phyloP scores from a whole-genome alignment of 2,113 vertebrate genomes.

The Mus spicilegus region DNA sequence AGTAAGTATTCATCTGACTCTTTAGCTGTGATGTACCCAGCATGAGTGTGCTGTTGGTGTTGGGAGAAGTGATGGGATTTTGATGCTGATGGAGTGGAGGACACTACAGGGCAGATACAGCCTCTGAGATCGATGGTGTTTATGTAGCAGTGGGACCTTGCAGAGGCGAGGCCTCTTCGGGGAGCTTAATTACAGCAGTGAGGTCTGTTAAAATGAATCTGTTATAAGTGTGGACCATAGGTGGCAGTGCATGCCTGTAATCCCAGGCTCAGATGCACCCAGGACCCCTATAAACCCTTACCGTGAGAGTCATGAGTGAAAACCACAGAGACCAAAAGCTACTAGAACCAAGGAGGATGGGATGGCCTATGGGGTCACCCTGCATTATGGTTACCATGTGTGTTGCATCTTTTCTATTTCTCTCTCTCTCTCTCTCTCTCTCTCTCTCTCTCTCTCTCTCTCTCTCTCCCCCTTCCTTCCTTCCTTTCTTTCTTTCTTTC shows the following conservation, averaged over 20 bases:
- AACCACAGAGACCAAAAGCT: background rate
- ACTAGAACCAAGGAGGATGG: background rate
- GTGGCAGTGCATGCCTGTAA: background rate
- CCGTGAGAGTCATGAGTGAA: background rate
- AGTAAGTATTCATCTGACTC: slow-evolving; percentile 86
- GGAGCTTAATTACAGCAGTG: background rate
- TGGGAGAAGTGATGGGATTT: slow-evolving; percentile 5
- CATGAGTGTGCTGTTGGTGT: background rate
- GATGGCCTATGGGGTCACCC: background rate
- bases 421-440: too few species aligned
- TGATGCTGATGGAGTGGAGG: background rate
- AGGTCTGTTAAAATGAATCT: slow-evolving; percentile 17
- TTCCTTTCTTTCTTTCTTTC: too few species aligned
- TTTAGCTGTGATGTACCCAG: background rate
- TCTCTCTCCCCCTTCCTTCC: too few species aligned
- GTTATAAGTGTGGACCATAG: background rate
- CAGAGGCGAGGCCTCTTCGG: background rate
- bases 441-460: too few species aligned
- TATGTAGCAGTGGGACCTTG: background rate
- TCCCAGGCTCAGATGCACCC: background rate
- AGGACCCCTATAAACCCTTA: background rate
- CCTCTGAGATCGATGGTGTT: slow-evolving; percentile 26
- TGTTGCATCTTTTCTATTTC: background rate
- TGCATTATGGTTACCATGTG: background rate
- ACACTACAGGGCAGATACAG: background rate